A percentile compares a stretch with the other conserved stretches of the same genome.
Evolutionary conservation across 2,113 vertebrate species (phyloP).

Genomic region (Marmota monax): DNA sequence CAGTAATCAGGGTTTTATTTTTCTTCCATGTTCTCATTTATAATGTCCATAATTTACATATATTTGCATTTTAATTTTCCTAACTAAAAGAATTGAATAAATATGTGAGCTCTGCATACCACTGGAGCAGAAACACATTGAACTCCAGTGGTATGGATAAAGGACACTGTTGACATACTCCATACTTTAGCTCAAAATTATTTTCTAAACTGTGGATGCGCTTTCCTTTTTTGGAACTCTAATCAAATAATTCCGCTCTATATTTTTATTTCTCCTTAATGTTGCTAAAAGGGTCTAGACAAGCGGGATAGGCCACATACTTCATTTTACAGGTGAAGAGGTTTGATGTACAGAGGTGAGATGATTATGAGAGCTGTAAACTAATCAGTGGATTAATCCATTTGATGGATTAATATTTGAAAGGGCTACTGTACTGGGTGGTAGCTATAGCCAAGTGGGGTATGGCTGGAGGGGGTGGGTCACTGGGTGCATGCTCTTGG

Average conservation of each 20-base stretch:
- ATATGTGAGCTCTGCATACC: constrained; percentile 55
- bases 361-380: too few species aligned
- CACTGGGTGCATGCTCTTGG: too few species aligned
- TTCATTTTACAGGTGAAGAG: constrained; percentile 25
- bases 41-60: constrained; percentile 81
- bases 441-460: too few species aligned
- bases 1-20: constrained; percentile 75
- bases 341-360: too few species aligned
- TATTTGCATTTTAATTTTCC: constrained; percentile 81
- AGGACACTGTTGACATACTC: constrained; percentile 45
- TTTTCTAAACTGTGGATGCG: constrained; percentile 39
- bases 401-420: too few species aligned
- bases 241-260: not conserved
- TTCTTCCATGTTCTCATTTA: constrained; percentile 79
- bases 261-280: constrained; percentile 30
- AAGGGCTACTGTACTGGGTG: too few species aligned
- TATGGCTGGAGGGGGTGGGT: too few species aligned
- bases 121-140: constrained; percentile 52
- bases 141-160: constrained; percentile 44
- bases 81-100: constrained; percentile 76
- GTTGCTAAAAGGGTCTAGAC: not conserved
- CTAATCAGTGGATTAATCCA: too few species aligned
- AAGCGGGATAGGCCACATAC: not conserved
- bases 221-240: constrained; percentile 24
- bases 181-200: constrained; percentile 18